phyloP scores from a whole-genome alignment of 2,113 vertebrate genomes.

The Grallaria varia region DNA sequence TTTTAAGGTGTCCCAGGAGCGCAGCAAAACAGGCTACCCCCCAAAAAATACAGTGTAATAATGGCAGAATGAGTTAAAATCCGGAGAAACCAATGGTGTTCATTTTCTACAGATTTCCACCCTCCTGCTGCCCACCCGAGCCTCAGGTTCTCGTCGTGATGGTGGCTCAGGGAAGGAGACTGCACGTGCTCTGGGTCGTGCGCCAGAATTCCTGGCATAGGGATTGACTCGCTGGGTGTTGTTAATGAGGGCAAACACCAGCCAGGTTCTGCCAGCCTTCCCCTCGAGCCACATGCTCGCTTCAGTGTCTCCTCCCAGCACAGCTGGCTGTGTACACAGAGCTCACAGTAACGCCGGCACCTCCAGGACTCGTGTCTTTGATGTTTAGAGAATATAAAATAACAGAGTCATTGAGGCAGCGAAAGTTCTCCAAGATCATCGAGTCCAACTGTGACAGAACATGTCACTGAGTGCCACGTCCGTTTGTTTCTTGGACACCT shows the following conservation, averaged over 20 bases:
- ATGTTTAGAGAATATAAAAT: accelerated
- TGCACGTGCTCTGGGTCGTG: background rate
- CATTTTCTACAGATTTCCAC: background rate
- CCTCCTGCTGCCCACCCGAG: background rate
- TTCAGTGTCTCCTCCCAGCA: background rate
- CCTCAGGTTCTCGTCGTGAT: accelerated
- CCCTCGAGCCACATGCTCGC: accelerated
- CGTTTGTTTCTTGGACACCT: background rate
- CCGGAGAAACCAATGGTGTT: background rate
- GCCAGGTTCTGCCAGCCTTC: background rate
- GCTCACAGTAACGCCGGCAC: background rate
- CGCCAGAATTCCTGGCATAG: accelerated
- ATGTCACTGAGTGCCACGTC: background rate
- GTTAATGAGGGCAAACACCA: background rate
- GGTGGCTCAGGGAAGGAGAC: background rate
- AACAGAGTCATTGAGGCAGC: background rate
- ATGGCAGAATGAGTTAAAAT: background rate
- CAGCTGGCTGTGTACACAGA: background rate
- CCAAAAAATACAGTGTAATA: background rate
- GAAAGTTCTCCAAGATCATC: accelerated
- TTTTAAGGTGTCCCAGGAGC: background rate
- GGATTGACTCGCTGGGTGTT: background rate
- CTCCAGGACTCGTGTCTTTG: background rate
- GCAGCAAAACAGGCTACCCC: background rate
- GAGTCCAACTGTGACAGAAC: accelerated